These are phyloP conservation scores for Stenichneumon culpator DNA, from an alignment of 2,888 invertebrate genomes.

Conservation along the genomic window DNA sequence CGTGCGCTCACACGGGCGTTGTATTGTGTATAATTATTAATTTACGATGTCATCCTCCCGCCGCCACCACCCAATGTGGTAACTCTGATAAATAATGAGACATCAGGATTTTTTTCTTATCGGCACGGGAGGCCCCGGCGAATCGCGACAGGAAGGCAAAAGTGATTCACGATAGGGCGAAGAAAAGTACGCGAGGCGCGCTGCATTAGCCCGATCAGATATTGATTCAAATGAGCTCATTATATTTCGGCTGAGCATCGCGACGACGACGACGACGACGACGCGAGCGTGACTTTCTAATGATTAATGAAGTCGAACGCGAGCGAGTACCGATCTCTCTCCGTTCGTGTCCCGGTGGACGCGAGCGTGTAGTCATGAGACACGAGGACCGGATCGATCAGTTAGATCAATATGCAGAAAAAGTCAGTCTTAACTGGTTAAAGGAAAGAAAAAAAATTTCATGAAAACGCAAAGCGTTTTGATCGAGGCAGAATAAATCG, in stretches of 20 bases:
- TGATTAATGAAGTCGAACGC: constrained; percentile 74
- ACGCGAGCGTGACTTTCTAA: constrained; percentile 74
- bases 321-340: constrained; percentile 48
- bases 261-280: constrained; percentile 42
- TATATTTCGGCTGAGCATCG: constrained; percentile 77
- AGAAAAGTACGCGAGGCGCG: constrained; percentile 64
- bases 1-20: not conserved
- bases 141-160: constrained; percentile 68
- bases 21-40: not conserved
- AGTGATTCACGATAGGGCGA: constrained; percentile 75
- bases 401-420: constrained; percentile 50
- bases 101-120: constrained; percentile 73
- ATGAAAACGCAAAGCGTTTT: not conserved
- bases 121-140: constrained; percentile 72
- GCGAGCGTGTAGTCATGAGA: constrained; percentile 15
- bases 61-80: not conserved
- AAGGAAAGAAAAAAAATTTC: not conserved
- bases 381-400: constrained; percentile 54
- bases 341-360: constrained; percentile 39
- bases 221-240: constrained; percentile 82
- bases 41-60: not conserved
- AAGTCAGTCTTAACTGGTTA: constrained; percentile 2
- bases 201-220: constrained; percentile 80
- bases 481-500: not conserved
- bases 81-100: constrained; percentile 78